These are phyloP conservation scores for Streptopelia turtur DNA, from an alignment of 2,797 vertebrate genomes.

Conservation along the genomic window DNA sequence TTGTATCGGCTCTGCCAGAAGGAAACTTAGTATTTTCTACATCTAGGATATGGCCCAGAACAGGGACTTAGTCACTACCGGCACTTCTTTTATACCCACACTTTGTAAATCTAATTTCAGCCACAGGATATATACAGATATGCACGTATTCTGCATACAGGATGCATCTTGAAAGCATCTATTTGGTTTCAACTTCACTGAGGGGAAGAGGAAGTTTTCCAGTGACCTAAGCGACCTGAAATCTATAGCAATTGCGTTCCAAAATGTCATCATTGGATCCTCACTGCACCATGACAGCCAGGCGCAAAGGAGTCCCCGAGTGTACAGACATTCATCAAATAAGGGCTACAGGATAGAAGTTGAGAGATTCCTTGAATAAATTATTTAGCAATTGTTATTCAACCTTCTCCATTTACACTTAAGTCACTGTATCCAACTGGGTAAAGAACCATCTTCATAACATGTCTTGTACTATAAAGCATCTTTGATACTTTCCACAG, in stretches of 20 bases:
- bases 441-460: slow-evolving; percentile 20
- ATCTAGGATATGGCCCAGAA: background rate
- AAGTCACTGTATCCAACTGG: background rate
- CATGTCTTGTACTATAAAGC: background rate
- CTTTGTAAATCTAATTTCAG: background rate
- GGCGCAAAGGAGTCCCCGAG: background rate
- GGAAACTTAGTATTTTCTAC: background rate
- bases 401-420: background rate
- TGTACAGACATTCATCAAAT: background rate
- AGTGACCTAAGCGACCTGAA: background rate
- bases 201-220: background rate
- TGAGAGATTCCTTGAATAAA: background rate
- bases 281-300: background rate
- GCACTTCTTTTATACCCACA: background rate
- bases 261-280: background rate
- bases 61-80: background rate
- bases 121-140: background rate
- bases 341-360: background rate
- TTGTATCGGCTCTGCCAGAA: background rate
- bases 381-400: slow-evolving; percentile 30
- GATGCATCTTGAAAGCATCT: background rate
- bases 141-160: background rate
- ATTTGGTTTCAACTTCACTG: background rate
- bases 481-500: slow-evolving; percentile 31
- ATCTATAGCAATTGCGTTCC: background rate